Evolutionary conservation across 2,113 vertebrate genomes (phyloP).

Genomic region (Etia nguti): DNA sequence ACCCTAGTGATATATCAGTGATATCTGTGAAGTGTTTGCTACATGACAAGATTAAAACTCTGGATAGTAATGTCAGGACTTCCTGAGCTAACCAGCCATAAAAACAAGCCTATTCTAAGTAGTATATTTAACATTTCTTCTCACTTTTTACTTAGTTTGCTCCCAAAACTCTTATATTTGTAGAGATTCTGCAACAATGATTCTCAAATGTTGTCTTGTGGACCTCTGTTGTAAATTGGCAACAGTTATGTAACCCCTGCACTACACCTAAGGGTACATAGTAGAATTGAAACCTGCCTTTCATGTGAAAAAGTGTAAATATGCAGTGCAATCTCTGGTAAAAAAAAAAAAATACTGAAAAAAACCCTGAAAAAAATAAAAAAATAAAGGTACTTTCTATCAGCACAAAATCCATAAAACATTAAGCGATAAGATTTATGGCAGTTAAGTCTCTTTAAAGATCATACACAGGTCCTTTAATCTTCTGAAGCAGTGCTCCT

Average conservation of each 20-base stretch:
- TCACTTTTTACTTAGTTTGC: background rate
- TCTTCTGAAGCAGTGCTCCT: background rate
- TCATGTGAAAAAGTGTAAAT: background rate
- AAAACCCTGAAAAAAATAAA: too few relatives aligned
- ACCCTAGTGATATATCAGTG: background rate
- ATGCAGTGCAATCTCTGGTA: rapidly evolving
- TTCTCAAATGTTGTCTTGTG: background rate
- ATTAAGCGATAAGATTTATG: background rate
- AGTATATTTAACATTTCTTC: background rate
- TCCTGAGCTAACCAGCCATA: background rate
- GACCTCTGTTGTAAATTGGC: background rate
- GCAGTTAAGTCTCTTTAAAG: background rate
- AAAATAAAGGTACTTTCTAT: background rate
- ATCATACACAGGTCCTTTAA: background rate
- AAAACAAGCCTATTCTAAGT: background rate
- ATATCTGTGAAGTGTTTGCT: background rate
- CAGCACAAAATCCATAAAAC: background rate
- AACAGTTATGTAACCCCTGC: background rate
- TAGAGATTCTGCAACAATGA: background rate
- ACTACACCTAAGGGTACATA: background rate
- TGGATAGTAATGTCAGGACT: background rate
- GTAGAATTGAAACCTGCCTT: background rate
- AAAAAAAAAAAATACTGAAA: background rate
- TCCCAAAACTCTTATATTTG: background rate
- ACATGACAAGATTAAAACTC: background rate